Evolutionary conservation across 1,140 invertebrate genomes (phyloP), one percentile per base, ranked within the genome.

Genomic region (Plutomurus gul): DNA sequence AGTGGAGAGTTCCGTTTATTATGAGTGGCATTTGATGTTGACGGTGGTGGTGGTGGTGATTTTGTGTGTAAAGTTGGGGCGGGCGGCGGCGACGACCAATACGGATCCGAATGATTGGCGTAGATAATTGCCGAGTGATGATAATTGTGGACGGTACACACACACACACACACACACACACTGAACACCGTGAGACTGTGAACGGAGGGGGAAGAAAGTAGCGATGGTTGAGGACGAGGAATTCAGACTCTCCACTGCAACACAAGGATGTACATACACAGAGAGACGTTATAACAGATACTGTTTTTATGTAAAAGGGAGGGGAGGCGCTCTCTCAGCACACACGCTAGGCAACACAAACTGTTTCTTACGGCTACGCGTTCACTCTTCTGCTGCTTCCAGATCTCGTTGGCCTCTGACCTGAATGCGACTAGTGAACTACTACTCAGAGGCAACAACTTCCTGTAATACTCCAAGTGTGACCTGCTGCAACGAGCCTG

Each of bases 321-420:
- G n/a, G n/a, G n/a, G n/a, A n/a, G n/a, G n/a, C n/a, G n/a, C n/a
- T n/a, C n/a, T n/a, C n/a, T n/a, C n/a, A n/a, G n/a, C n/a, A n/a
- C n/a, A n/a, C n/a, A n/a, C n/a, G n/a, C n/a, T n/a, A n/a, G n/a
- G 56, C 36, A 33, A 25, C n/a, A n/a, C 3, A 25, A 65, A 65
- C 16, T 33, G 27, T 27, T 65, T 65, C 56, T 43, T 43, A 43
- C 39, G 11, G 39, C n/a, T 43, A 43, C 39, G 30, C 56, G 56
- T 30, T 65, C 56, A 65, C 56, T 65, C 56, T 65, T 65, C 56
- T 65, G 56, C 56, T 65, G 27, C 56, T 65, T 65, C 56, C 56
- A 65, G 56, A 65, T 22, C 25, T 36, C 56, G 30, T 65, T 65
- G 27, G 56, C 56, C 56, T 65, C 36, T 65, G 56, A 65, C 30